Evolutionary conservation across 2,888 invertebrate genomes (phyloP).

Genomic region (Zonitis immaculata): DNA sequence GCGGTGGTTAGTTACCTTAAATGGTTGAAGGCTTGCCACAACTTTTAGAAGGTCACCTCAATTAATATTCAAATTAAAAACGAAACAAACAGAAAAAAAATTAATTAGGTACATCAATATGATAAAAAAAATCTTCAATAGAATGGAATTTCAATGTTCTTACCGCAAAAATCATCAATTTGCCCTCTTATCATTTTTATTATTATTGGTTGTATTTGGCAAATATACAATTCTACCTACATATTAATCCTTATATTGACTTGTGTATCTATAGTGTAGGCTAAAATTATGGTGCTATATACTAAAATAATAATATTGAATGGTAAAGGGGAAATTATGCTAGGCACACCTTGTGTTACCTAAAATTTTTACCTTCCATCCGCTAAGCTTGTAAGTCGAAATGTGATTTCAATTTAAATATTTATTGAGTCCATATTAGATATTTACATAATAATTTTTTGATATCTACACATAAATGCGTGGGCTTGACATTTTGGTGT

Average conservation of each 20-base stretch:
- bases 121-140: no score
- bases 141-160: background rate
- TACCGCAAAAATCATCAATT: background rate
- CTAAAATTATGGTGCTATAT: constrained; percentile 29
- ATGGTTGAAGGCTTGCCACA: constrained; percentile 43
- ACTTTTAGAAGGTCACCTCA: constrained; percentile 21
- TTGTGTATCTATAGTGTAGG: constrained; percentile 22
- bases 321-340: background rate
- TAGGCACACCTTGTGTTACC: background rate
- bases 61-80: background rate
- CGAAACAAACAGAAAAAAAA: no score
- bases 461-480: background rate
- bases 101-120: no score
- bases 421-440: constrained; percentile 6
- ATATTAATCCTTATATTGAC: constrained; percentile 27
- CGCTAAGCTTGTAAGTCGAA: no score
- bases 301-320: constrained; percentile 19
- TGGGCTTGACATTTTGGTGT: constrained; percentile 1
- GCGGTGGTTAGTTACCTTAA: constrained; percentile 43
- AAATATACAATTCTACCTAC: constrained; percentile 27
- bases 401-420: constrained; percentile 10
- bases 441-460: constrained; percentile 3
- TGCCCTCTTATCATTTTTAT: background rate
- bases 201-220: constrained; percentile 21
- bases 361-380: no score